A percentile compares a stretch with the other conserved stretches of the same genome.
Conservation (phyloP, 2,113 vertebrate species). For the Nothobranchius furzeri region DNA sequence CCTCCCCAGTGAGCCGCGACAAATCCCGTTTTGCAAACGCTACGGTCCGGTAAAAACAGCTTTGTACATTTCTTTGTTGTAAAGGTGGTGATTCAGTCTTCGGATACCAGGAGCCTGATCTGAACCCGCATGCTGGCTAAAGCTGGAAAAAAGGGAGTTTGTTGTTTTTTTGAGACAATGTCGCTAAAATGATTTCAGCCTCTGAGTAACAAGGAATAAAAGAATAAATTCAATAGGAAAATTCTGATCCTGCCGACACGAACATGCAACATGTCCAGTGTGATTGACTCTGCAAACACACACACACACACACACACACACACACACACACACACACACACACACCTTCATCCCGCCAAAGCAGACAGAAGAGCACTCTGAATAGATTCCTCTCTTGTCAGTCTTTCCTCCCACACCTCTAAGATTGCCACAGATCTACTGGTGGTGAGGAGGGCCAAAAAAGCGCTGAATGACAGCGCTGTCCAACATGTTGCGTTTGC, state of each 20-base stretch:
- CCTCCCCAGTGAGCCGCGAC: too few relatives aligned
- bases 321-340: conserved; percentile 5
- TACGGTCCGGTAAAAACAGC: too few relatives aligned
- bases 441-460: conserved; percentile 48
- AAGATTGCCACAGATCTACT: conserved; percentile 42
- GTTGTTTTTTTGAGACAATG: conserved; percentile 9
- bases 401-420: conserved; percentile 57
- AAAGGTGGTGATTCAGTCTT: conserved; percentile 34
- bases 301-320: too few relatives aligned
- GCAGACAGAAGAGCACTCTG: conserved; percentile 25
- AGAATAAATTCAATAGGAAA: conserved; percentile 3
- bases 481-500: conserved; percentile 46
- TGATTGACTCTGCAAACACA: conserved; percentile 4
- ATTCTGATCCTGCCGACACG: conserved; percentile 23
- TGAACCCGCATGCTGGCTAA: conserved; percentile 7
- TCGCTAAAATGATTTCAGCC: conserved; percentile 21
- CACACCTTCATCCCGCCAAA: background rate
- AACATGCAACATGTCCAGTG: conserved; percentile 4
- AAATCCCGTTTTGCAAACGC: too few relatives aligned
- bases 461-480: conserved; percentile 56
- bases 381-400: conserved; percentile 57
- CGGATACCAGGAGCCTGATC: conserved; percentile 11
- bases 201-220: background rate
- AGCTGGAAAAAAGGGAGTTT: background rate
- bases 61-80: conserved; percentile 18